Base-by-base conservation (phyloP, 2,797 vertebrate species). In the Pipistrellus pygmaeus region DNA sequence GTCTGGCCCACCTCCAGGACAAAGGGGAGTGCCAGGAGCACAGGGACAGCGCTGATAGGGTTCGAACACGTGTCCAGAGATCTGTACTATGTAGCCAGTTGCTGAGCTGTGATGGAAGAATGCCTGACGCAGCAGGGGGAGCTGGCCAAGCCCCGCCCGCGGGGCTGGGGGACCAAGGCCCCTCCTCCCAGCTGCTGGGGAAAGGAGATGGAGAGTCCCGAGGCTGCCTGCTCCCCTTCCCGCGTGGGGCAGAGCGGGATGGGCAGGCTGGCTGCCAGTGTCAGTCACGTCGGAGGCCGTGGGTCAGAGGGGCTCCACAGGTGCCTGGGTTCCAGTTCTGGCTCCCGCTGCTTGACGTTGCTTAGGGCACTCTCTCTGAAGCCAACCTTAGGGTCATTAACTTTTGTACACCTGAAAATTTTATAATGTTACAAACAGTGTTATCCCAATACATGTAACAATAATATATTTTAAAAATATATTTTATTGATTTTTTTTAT, bases 31-130 rank as follows among this genome's bases (percentile, higher is more conserved):
- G 88, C 66, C 97, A 92, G 82, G 84, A 91, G 93, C 71, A 95
- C 1, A 95, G 96, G 87, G 96, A 62, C 88, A 91, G 97, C 96
- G 96, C 94, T 97, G 97, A 96, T 97, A 97, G 95, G 48, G 77
- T 97, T 97, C 97, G 96, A 98, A 97, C 98, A 96, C 95, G 96
- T 93, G 89, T 94, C 96, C 84, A 44, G 1, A 97, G 96, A 97
- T 46, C 62, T 85, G 55, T 62, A 88, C 85, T 96, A 96, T 97
- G 96, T 97, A 96, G 95, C 93, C 72, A 96, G 88, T 94, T 95
- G 75, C 91, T 89, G 96, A 95, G 96, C 96, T 96, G 96, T 98
- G 96, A 94, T 64, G 85, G 90, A 18, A 12, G 97, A 98, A 97
- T 98, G 97, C 97, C 97, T 92, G 97, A 97, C 95, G 92, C 86